These are phyloP conservation scores for Monodelphis domestica DNA, from an alignment of 2,797 vertebrate genomes.

Conservation along the genomic window DNA sequence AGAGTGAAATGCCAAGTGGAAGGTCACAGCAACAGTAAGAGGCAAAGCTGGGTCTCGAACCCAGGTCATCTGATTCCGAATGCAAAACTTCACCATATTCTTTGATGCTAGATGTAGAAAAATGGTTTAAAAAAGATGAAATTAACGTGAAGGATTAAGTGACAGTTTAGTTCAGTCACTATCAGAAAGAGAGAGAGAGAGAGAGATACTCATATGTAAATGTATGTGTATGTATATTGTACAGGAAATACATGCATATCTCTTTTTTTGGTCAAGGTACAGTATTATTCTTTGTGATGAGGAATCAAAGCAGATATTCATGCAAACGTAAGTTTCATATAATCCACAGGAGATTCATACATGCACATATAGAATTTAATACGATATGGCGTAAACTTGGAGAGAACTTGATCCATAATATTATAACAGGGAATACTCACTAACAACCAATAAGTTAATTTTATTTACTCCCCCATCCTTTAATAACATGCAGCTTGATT, in stretches of 20 bases:
- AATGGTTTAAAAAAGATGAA: neutral
- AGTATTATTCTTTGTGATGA: neutral
- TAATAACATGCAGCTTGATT: neutral
- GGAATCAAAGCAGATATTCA: neutral
- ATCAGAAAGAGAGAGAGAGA: too few relatives aligned
- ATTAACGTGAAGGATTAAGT: neutral
- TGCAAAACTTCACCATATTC: neutral
- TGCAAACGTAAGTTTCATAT: neutral
- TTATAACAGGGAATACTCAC: neutral
- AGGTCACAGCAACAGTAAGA: neutral
- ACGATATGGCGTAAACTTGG: neutral
- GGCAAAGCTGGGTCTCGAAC: neutral
- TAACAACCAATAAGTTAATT: neutral
- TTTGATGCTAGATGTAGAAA: neutral
- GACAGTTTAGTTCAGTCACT: neutral
- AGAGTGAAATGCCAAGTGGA: neutral
- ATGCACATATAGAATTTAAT: neutral
- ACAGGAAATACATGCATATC: too few relatives aligned
- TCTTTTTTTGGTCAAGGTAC: neutral
- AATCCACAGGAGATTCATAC: neutral
- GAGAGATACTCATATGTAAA: too few relatives aligned
- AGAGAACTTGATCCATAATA: neutral
- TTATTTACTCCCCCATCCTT: neutral
- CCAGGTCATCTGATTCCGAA: constrained; percentile 21
- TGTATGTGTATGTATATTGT: too few relatives aligned